phyloP scores from a whole-genome alignment of 1,140 invertebrate genomes.

The Mylabris phalerata region DNA sequence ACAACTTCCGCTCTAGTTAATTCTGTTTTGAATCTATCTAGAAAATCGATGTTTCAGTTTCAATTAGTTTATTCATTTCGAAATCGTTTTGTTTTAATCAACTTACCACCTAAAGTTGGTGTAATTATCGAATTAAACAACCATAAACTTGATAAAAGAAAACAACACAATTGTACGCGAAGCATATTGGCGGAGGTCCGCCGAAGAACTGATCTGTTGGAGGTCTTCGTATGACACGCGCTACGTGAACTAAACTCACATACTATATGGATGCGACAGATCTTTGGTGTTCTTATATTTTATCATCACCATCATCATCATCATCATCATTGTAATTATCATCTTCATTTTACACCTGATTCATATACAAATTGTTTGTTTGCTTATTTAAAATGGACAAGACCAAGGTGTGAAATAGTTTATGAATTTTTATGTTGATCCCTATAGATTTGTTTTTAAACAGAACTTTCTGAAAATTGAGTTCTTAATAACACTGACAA shows the following conservation, averaged over 20 bases:
- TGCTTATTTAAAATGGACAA: no score
- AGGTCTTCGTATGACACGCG: slow-evolving; percentile 25
- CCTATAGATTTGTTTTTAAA: no score
- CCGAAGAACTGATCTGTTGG: slow-evolving; percentile 31
- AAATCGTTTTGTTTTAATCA: no score
- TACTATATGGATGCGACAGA: slow-evolving; percentile 4
- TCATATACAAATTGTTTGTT: no score
- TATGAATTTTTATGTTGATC: no score
- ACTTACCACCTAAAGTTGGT: background rate
- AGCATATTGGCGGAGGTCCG: slow-evolving; percentile 30
- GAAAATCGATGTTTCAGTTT: background rate
- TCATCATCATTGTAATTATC: no score
- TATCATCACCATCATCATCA: slow-evolving; percentile 1
- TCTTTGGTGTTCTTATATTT: slow-evolving; percentile 3
- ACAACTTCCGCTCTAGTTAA: background rate
- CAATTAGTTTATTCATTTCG: no score
- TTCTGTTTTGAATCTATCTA: background rate
- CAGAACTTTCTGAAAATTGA: no score
- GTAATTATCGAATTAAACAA: background rate
- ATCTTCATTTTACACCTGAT: no score
- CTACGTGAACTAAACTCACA: slow-evolving; percentile 19
- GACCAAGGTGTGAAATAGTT: no score
- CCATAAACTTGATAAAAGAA: slow-evolving; percentile 14
- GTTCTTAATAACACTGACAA: no score
- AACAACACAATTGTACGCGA: slow-evolving; percentile 25